Conservation (phyloP, 2,888 invertebrate genomes). For the Cancer borealis region DNA sequence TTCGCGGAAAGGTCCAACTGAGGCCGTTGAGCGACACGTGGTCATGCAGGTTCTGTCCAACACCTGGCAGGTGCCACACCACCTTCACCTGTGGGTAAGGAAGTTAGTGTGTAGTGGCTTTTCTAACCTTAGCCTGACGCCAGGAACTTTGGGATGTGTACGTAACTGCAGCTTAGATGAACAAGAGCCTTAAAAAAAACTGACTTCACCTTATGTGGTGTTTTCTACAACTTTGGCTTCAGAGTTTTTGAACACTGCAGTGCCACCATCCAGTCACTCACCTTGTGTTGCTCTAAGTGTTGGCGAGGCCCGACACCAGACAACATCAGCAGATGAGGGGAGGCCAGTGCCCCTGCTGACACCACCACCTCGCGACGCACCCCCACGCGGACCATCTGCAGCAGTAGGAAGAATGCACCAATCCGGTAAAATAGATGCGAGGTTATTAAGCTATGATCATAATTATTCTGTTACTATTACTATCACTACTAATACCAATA, state of each 20-base stretch:
- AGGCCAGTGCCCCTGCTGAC: conserved; percentile 69
- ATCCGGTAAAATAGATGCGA: background rate
- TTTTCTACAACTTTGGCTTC: background rate
- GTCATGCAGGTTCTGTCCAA: conserved; percentile 93
- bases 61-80: conserved; percentile 87
- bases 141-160: background rate
- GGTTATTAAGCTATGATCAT: too few relatives aligned
- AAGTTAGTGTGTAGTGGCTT: background rate
- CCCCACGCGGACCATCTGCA: conserved; percentile 18
- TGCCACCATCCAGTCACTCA: background rate
- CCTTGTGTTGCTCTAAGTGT: conserved; percentile 66
- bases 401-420: background rate
- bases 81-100: conserved; percentile 84
- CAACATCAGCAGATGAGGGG: conserved; percentile 73
- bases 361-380: conserved; percentile 72
- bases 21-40: conserved; percentile 92
- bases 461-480: too few relatives aligned
- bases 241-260: background rate
- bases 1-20: conserved; percentile 82
- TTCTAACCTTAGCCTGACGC: background rate
- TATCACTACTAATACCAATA: too few relatives aligned
- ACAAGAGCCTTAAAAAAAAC: background rate
- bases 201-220: background rate
- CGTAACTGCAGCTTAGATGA: background rate
- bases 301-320: conserved; percentile 72